A percentile compares a stretch with the other conserved stretches of the same genome.
phyloP scores from a whole-genome alignment of 2,797 vertebrate genomes.

The Galagoides demidoff region DNA sequence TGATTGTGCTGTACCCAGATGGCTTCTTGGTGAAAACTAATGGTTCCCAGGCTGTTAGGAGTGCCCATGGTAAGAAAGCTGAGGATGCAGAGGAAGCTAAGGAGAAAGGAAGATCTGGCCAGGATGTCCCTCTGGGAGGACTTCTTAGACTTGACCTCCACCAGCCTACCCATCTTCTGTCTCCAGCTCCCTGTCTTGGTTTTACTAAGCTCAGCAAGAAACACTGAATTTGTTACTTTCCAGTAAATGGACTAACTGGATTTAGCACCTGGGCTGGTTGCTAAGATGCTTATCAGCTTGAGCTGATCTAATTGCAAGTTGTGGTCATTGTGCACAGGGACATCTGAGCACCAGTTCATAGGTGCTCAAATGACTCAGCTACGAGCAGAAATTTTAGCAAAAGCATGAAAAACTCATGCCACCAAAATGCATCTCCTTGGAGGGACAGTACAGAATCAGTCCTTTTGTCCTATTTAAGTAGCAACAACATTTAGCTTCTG shows the following conservation, averaged over 20 bases:
- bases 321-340: neutral
- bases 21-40: neutral
- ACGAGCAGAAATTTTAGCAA: neutral
- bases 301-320: neutral
- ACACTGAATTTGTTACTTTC: conserved; percentile 2
- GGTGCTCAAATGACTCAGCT: neutral
- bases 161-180: neutral
- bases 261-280: conserved; percentile 8
- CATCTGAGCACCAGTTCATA: neutral
- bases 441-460: neutral
- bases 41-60: neutral
- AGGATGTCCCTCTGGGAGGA: neutral
- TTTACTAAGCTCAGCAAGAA: neutral
- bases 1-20: neutral
- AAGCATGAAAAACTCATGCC: neutral
- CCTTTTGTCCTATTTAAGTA: neutral
- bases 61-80: neutral
- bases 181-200: neutral
- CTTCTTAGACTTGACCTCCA: neutral
- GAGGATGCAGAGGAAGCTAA: neutral
- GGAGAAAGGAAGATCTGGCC: neutral
- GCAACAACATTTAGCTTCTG: neutral
- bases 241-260: neutral
- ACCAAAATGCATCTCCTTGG: neutral
- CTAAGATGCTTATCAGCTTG: neutral